Percentiles rank a stretch among this genome's conserved stretches.
Evolutionary conservation across 1,140 invertebrate genomes (phyloP).

Genomic region (Drosophila gunungcola): DNA sequence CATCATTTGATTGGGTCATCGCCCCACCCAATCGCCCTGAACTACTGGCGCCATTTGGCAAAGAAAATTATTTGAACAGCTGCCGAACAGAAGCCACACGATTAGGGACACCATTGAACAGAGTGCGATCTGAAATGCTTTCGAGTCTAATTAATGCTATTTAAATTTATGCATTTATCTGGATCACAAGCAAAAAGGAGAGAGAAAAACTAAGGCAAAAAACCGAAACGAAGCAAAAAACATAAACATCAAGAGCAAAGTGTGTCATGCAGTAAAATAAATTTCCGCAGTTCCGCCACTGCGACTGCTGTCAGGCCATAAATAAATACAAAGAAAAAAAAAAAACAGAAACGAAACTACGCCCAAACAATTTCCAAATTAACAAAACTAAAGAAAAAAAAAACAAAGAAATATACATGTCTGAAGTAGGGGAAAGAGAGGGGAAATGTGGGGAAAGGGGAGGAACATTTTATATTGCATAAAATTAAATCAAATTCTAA

Average conservation of each 20-base stretch:
- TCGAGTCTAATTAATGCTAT: conserved; percentile 58
- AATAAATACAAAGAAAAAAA: conserved; percentile 60
- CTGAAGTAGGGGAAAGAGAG: not conserved
- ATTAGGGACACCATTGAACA: conserved; percentile 16
- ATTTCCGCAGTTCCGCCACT: conserved; percentile 57
- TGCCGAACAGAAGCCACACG: conserved; percentile 39
- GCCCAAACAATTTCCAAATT: conserved; percentile 77
- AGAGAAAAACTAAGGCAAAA: conserved; percentile 3
- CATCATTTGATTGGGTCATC: conserved; percentile 18
- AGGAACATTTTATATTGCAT: conserved; percentile 74
- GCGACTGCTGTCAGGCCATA: conserved; percentile 69
- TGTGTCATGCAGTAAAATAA: conserved; percentile 75
- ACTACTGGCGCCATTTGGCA: conserved; percentile 35
- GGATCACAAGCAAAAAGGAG: conserved; percentile 20
- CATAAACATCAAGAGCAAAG: conserved; percentile 56
- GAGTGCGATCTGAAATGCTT: conserved; percentile 27
- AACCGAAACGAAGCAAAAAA: conserved; percentile 19
- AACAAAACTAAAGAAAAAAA: conserved; percentile 55
- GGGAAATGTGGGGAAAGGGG: not conserved
- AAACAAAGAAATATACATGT: conserved; percentile 46
- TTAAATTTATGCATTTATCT: conserved; percentile 69
- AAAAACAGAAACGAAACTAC: conserved; percentile 42
- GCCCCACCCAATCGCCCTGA: conserved; percentile 23
- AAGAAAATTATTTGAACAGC: conserved; percentile 62
- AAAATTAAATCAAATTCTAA: conserved; percentile 83